Evolutionary conservation across 2,797 vertebrate genomes (phyloP).

Genomic region (Enteromius unitaeniatus): DNA sequence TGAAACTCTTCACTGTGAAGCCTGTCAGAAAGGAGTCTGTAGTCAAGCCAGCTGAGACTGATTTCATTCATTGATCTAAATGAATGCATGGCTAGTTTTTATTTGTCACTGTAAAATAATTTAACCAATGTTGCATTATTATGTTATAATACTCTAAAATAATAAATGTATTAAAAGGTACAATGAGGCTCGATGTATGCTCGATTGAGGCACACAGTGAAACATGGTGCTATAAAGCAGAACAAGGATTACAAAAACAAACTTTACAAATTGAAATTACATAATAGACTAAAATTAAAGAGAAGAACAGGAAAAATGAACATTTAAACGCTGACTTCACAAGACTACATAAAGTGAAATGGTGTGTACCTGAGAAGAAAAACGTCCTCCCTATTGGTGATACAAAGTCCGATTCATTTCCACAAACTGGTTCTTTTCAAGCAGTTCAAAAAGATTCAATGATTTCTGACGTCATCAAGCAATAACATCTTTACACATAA

Average conservation of each 20-base stretch:
- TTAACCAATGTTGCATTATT: neutral
- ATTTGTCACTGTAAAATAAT: neutral
- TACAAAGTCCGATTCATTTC: too few relatives aligned
- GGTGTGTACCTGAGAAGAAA: neutral
- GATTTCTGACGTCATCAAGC: too few relatives aligned
- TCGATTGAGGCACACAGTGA: too few relatives aligned
- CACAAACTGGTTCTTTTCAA: too few relatives aligned
- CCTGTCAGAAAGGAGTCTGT: slow-evolving; percentile 59
- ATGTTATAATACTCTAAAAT: too few relatives aligned
- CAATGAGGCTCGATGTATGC: too few relatives aligned
- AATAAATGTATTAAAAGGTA: too few relatives aligned
- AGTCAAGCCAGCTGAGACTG: slow-evolving; percentile 8
- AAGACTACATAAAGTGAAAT: neutral
- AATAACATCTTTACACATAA: too few relatives aligned
- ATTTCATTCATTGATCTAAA: neutral
- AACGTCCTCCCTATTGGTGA: too few relatives aligned
- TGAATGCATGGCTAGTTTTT: neutral
- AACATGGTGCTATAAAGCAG: neutral
- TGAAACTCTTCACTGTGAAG: slow-evolving; percentile 73
- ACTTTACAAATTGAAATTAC: neutral
- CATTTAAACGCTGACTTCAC: neutral
- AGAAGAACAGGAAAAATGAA: neutral
- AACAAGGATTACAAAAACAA: neutral
- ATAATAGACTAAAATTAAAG: neutral
- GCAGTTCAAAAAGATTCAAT: too few relatives aligned